Evolutionary conservation across 2,113 vertebrate genomes (phyloP).

Genomic region (Balaeniceps rex): DNA sequence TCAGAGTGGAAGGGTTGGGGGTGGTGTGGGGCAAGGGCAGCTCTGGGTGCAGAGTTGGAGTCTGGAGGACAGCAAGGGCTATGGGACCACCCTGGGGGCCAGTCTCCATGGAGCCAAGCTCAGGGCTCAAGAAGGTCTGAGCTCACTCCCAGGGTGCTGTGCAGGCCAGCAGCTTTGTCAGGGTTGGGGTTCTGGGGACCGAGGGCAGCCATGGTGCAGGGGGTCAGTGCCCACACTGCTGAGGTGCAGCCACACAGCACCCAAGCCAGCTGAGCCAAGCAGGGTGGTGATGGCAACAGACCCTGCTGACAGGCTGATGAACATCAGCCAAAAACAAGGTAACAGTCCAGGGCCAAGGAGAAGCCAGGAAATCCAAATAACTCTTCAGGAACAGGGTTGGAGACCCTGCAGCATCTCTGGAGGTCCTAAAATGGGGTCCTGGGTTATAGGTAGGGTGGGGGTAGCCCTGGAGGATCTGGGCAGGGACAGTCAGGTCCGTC

Average conservation of each 20-base stretch:
- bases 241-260: not conserved
- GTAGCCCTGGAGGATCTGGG: not conserved
- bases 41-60: not conserved
- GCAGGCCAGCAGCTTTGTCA: not conserved
- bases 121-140: not conserved
- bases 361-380: not conserved
- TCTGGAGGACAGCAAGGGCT: not conserved
- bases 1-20: not conserved
- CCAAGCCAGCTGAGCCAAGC: not conserved
- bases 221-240: not conserved
- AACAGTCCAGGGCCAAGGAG: not conserved
- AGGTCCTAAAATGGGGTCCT: not conserved
- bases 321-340: not conserved
- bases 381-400: not conserved
- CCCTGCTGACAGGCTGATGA: not conserved
- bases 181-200: no score
- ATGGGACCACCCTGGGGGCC: not conserved
- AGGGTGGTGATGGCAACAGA: not conserved
- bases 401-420: not conserved
- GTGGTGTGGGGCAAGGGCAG: rapidly evolving
- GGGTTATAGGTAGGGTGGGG: not conserved
- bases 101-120: not conserved
- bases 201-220: no score
- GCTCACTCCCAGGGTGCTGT: not conserved
- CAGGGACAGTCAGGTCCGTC: not conserved